Evolutionary conservation across 2,888 invertebrate genomes (phyloP).

Genomic region (Aporophyla nigra): DNA sequence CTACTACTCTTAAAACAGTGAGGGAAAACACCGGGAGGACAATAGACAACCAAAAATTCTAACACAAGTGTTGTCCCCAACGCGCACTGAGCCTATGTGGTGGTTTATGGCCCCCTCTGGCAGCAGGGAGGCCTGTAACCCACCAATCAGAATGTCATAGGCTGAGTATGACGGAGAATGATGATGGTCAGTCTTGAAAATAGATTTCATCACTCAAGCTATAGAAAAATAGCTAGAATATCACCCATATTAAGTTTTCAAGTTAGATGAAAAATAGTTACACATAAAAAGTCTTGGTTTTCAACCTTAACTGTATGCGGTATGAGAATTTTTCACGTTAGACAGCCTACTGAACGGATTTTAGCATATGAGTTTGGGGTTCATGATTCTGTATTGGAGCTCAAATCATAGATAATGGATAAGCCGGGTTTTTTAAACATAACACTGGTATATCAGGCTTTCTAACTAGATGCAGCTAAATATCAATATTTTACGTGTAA

Average conservation of each 20-base stretch:
- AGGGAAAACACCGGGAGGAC: too few species aligned
- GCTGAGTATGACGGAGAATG: not conserved
- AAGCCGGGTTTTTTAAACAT: too few species aligned
- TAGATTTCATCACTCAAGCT: not conserved
- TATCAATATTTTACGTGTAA: not conserved
- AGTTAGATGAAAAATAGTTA: not conserved
- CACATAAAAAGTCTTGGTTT: not conserved
- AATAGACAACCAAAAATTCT: too few species aligned
- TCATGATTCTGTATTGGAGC: not conserved
- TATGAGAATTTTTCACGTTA: not conserved
- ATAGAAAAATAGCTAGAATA: not conserved
- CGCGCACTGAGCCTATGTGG: not conserved
- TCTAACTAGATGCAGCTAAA: not conserved
- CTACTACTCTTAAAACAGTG: too few species aligned
- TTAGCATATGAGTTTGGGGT: not conserved
- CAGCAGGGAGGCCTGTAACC: not conserved
- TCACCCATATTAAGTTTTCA: not conserved
- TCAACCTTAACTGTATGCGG: not conserved
- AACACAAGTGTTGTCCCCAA: not conserved
- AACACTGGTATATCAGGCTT: not conserved
- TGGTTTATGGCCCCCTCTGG: not conserved
- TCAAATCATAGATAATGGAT: not conserved
- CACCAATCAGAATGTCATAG: too few species aligned
- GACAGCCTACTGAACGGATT: not conserved
- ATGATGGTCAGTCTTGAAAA: not conserved